Conservation (phyloP, 2,113 vertebrate species). For the Muscicapa adusta region DNA sequence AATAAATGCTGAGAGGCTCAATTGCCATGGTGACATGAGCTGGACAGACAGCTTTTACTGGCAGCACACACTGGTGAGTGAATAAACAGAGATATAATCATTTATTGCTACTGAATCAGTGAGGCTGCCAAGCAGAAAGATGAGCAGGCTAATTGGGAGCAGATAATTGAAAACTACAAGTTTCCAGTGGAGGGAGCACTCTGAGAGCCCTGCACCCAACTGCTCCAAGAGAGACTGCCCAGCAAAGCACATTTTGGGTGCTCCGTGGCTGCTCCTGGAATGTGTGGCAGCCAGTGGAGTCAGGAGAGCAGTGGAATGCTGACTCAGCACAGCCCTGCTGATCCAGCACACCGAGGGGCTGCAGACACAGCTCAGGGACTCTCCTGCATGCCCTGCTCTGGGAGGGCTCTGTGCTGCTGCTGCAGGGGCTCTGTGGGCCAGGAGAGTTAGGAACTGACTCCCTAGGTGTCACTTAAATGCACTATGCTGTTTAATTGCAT, state of each 20-base stretch:
- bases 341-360: fast-evolving
- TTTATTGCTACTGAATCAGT: not conserved
- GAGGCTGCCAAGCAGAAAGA: conserved; percentile 1
- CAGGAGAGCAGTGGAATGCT: not conserved
- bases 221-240: not conserved
- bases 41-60: not conserved
- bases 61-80: not conserved
- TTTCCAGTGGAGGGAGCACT: fast-evolving
- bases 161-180: not conserved
- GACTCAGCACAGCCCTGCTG: not conserved
- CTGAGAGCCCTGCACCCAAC: not conserved
- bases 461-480: not conserved
- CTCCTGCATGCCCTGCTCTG: fast-evolving
- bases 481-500: too few relatives aligned
- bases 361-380: not conserved
- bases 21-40: not conserved
- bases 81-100: not conserved
- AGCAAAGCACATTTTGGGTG: not conserved
- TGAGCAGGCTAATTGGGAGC: not conserved
- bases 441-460: not conserved
- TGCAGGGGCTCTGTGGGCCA: fast-evolving
- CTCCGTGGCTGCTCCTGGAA: not conserved
- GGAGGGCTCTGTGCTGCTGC: not conserved
- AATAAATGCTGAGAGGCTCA: not conserved
- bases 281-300: fast-evolving